phyloP scores from a whole-genome alignment of 2,888 invertebrate species.

The Rhagonycha fulva region DNA sequence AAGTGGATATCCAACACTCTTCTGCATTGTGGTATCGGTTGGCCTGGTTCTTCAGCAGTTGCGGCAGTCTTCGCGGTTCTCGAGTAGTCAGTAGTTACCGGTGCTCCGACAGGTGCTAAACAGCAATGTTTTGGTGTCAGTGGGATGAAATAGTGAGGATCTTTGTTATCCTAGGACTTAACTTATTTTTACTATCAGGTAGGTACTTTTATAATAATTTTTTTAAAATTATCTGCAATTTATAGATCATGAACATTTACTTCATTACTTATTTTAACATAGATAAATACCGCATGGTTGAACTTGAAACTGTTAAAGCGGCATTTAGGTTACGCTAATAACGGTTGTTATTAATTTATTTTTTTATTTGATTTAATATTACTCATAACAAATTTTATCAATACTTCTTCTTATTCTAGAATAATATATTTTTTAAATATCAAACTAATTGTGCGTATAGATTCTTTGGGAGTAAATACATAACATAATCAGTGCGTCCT shows the following conservation, averaged over 20 bases:
- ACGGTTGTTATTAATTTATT: conserved; percentile 23
- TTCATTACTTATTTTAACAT: neutral
- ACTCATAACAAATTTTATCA: neutral
- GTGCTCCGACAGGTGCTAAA: conserved; percentile 28
- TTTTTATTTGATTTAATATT: conserved; percentile 2
- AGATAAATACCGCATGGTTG: conserved; percentile 11
- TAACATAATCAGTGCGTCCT: neutral
- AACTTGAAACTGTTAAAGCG: conserved; percentile 19
- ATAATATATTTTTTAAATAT: neutral
- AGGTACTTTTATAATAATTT: neutral
- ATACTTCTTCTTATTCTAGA: neutral
- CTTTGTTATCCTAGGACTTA: conserved; percentile 31
- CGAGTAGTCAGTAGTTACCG: conserved; percentile 24
- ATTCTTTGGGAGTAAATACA: neutral
- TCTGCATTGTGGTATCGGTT: conserved; percentile 33
- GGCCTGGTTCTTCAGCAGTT: conserved; percentile 36
- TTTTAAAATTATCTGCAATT: neutral
- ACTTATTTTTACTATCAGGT: conserved; percentile 18
- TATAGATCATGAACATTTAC: neutral
- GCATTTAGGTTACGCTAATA: conserved; percentile 26
- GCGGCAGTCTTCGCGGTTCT: conserved; percentile 34
- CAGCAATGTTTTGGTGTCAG: conserved; percentile 33
- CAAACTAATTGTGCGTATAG: neutral
- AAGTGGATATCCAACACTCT: conserved; percentile 27
- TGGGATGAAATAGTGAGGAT: conserved; percentile 29